Base-by-base conservation (phyloP, 30 jellyfish, hydroid and myxozoan species). In the Aurelia sp. region DNA sequence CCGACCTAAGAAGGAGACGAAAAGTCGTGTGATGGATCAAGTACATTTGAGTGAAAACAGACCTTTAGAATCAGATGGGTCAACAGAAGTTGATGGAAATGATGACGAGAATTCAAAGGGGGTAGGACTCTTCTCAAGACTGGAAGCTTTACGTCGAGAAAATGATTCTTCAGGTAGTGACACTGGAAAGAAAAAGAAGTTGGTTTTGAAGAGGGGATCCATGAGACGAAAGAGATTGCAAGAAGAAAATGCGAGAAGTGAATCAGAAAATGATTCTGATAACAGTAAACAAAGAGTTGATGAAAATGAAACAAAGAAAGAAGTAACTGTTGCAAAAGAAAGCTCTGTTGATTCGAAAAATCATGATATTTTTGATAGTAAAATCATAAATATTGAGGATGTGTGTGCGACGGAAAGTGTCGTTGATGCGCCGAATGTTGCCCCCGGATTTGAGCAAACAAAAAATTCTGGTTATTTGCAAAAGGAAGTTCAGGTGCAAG, bases 191-290 rank as follows among this genome's bases (percentile, higher is more conserved):
- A 72, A 61, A 71, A 82, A 84, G 87, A 84, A 84, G 33, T 40
- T 84, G 13, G 93, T 84, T 9, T 69, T 84, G 78, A 84, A 84
- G 82, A 77, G 78, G 51, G 93, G 93, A 10, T 84, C 93, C n/a
- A 58, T 84, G 93, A 84, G 93, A 47, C 62, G 87, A 65, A 65
- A 65, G 79, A 84, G 71, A 63, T 66, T 33, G 30, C 55, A 9
- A 52, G 85, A 9, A 52, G 85, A 52, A 9, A 77, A 63, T 71
- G 19, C 31, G 21, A 61, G 35, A n/a, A 33, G 35, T 3, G 57
- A 27, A 11, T 33, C 60, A 40, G 61, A 13, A 17, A 40, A 50
- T 69, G 61, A 27, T 69, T 21, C 31, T 33, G 21, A 33, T 13
- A 30, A 66, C 9, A 59, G 33, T 59, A 59, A 59, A 59, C 69